Conservation (phyloP, 2,888 invertebrate genomes). For the Ophion ellenae region DNA sequence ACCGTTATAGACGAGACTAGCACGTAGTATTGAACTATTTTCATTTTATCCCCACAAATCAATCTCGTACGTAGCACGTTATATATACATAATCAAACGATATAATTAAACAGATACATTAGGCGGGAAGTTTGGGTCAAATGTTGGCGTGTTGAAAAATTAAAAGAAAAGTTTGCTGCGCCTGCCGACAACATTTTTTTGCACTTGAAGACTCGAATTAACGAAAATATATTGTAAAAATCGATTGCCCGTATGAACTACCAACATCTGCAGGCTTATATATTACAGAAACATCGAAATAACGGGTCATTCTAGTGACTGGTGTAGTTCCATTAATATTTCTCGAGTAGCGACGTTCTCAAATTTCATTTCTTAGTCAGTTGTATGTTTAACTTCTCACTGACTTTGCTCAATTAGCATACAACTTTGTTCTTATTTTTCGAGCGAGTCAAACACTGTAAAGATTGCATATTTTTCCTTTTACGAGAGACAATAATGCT, state of each 20-base stretch:
- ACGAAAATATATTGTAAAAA: no score
- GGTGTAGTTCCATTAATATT: not conserved
- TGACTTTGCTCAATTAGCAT: not conserved
- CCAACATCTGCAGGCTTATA: not conserved
- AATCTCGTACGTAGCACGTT: not conserved
- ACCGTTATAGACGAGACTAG: slow-evolving; percentile 91
- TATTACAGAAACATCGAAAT: not conserved
- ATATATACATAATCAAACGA: slow-evolving; percentile 11
- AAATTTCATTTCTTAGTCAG: not conserved
- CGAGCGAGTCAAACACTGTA: not conserved
- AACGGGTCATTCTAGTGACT: not conserved
- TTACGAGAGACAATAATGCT: slow-evolving; percentile 66
- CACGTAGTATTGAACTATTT: slow-evolving; percentile 75
- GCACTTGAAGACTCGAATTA: no score
- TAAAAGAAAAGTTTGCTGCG: not conserved
- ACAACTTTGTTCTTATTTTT: not conserved
- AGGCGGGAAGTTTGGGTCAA: not conserved
- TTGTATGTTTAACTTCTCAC: not conserved
- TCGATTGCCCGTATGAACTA: not conserved
- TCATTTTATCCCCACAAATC: slow-evolving; percentile 10
- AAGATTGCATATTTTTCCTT: slow-evolving; percentile 50
- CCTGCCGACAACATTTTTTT: no score
- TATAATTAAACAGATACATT: slow-evolving; percentile 23
- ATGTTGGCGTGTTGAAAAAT: not conserved
- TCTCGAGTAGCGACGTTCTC: not conserved